A percentile compares a stretch with the other conserved stretches of the same genome.
These are phyloP conservation scores for Zelleria hepariella DNA, from an alignment of 2,888 invertebrate species.

Conservation along the genomic window DNA sequence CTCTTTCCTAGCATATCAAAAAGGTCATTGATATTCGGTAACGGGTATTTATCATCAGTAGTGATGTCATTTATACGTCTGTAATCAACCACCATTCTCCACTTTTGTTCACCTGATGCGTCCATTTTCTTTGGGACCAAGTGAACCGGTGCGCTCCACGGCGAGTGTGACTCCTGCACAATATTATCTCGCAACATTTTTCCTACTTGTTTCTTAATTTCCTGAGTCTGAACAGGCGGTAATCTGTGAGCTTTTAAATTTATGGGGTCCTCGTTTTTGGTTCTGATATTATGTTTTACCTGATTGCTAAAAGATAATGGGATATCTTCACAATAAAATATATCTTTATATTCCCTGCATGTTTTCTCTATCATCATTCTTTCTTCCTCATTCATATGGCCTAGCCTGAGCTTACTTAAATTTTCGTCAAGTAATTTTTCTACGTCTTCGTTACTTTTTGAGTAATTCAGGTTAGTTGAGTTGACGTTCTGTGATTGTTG, in stretches of 20 bases:
- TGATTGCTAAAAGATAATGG: not conserved
- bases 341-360: conserved; percentile 15
- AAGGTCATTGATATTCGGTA: conserved; percentile 12
- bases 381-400: not conserved
- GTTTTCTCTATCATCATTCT: conserved; percentile 9
- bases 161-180: conserved; percentile 14
- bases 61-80: conserved; percentile 33
- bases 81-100: conserved; percentile 32
- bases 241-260: conserved; percentile 15
- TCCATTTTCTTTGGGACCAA: conserved; percentile 19
- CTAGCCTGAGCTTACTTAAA: not conserved
- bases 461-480: not conserved
- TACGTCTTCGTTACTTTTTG: too few species aligned
- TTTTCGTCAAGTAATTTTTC: not conserved
- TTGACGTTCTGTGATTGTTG: not conserved
- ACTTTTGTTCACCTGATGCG: conserved; percentile 15
- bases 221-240: conserved; percentile 8
- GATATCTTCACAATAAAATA: conserved; percentile 6
- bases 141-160: conserved; percentile 21
- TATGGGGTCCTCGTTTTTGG: conserved; percentile 16
- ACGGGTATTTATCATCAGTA: conserved; percentile 6
- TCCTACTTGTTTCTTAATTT: conserved; percentile 16
- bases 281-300: conserved; percentile 5
- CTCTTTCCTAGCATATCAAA: conserved; percentile 24
- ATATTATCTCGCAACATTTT: conserved; percentile 15